Evolutionary conservation across 2,797 vertebrate genomes (phyloP), one percentile per base, ranked within the genome.

Genomic region (Hippoglossus hippoglossus): DNA sequence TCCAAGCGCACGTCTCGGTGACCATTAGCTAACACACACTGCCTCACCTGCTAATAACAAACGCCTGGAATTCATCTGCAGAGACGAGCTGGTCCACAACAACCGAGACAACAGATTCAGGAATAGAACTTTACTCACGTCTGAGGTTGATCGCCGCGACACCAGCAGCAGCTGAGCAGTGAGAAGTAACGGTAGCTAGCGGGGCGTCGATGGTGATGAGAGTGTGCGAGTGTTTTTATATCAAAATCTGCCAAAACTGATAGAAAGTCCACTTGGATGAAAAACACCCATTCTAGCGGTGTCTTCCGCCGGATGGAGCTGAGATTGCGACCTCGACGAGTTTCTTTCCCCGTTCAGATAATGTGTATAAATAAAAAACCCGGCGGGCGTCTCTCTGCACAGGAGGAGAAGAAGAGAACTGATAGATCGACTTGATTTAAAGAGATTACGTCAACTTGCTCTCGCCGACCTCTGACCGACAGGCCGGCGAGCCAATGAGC

Each of bases 381-480:
- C 44, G 63, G 76, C 69, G 68, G 77, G 81, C 82, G 81, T 75
- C 69, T 71, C 77, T 71, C 82, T 80, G 79, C 82, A 79, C 79
- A 72, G 55, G 87, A 90, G 80, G 87, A 82, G 44, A 61, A 69
- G 82, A 53, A 72, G 87, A 74, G 87, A 91, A 89, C 89, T 88
- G 92, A 92, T 92, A 80, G 86, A 90, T 88, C 54, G 93, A 85
- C 90, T 90, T 87, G 94, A 93, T 94, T 94, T 91, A 94, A 89
- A 90, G 83, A 90, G 92, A 95, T 96, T 95, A 96, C 95, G 94
- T 96, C 95, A 96, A 92, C 94, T 88, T 87, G 80, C 88, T 83
- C 80, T 79, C 84, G 28, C 72, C 60, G 34, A 3, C 11, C 28
- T 8, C 10, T 77, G 89, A 94, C 46, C 54, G 95, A 68, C 92